Base-by-base conservation (phyloP, 2,888 invertebrate genomes). In the Antitype chi region DNA sequence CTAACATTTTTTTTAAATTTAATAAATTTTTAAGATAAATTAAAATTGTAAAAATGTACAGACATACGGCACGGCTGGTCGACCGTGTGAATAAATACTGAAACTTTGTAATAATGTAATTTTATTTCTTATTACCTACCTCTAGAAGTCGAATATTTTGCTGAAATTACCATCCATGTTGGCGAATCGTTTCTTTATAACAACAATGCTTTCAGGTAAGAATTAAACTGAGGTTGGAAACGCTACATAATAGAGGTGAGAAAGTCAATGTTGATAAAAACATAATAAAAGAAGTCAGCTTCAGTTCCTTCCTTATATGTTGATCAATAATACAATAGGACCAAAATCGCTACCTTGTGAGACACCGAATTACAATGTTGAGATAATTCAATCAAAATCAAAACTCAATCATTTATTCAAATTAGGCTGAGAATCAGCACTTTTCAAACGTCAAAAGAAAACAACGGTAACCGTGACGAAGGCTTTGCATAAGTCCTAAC, bases 11-110 rank as follows among this genome's bases (percentile, higher is more conserved):
- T 69, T 81, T 43, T 0, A 7, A 25, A 57, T 57, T 25, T 17
- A 8, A 15, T 75, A 43, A 63, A 52, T 5, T 4, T 74, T 49
- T 81, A 74, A 55, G 57, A 76, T 76, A 64, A 32, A 52, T 76
- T 32, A 13, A n/a, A 28, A 49, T 17, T 28, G 3, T 17, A 28
- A 25, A 49, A 63, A 43, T 63, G 43, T 68, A 53, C 17, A 67
- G 71, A 68, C 25, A 55, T 32, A 47, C 25, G 47, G 69, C 62
- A 62, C 47, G 57, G 11, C 53, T 57, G 11, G n/a, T n/a, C n/a
- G n/a, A n/a, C 69, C 55, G 43, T 69, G 57, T 23, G 57, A 81
- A 81, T 81, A 84, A 81, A 84, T 28, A 53, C 52, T 66, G n/a
- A 84, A 80, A 79, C 47, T 62, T 84, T 74, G 32, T 60, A 73